Percentiles rank a stretch among this genome's conserved stretches.
Conservation (phyloP, 2,113 vertebrate species). For the Trachemys scripta region DNA sequence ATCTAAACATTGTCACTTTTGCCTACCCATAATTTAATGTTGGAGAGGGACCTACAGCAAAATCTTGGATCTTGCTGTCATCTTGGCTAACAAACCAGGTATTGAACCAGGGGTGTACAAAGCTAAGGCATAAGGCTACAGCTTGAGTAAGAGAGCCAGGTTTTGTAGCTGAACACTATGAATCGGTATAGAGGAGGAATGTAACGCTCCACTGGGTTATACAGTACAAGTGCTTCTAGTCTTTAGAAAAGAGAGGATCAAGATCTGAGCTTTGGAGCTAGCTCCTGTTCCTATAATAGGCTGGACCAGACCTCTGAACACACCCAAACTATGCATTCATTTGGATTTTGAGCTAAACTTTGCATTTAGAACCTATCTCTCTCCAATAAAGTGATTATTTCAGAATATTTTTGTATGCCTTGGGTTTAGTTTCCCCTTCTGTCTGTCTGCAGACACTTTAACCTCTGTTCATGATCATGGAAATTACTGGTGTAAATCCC, state of each 20-base stretch:
- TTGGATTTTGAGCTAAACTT: neutral
- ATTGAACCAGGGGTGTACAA: neutral
- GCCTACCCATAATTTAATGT: neutral
- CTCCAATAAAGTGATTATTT: neutral
- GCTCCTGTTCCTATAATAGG: neutral
- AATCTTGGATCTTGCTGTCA: neutral
- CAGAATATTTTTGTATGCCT: neutral
- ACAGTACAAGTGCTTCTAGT: neutral
- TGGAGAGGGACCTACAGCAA: neutral
- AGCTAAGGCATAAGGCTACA: neutral
- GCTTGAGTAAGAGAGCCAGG: neutral
- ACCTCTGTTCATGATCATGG: neutral
- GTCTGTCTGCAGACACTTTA: neutral
- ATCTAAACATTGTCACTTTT: neutral
- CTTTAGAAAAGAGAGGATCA: neutral
- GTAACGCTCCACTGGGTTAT: neutral
- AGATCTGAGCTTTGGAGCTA: neutral
- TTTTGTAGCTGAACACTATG: neutral
- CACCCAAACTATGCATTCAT: neutral
- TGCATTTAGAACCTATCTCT: neutral
- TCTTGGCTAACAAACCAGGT: neutral
- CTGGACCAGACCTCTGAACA: neutral
- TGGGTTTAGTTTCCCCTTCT: neutral
- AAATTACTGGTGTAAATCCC: neutral
- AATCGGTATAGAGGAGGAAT: neutral